Percentiles rank a stretch among this genome's conserved stretches.
Evolutionary conservation across 2,113 vertebrate genomes (phyloP).

Genomic region (Cranoglanis bouderius): DNA sequence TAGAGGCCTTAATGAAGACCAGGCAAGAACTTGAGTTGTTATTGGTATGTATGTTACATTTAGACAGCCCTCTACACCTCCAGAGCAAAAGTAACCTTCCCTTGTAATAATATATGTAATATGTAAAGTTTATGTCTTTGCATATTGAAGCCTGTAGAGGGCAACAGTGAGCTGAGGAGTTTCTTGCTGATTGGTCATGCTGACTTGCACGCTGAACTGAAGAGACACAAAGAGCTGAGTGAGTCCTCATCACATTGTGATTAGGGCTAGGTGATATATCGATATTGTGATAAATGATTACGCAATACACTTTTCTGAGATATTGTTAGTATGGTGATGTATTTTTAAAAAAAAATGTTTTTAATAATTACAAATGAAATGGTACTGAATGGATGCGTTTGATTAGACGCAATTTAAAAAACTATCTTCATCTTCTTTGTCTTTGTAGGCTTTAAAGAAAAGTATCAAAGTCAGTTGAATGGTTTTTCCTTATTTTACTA

Average conservation of each 20-base stretch:
- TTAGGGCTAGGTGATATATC: too few species aligned
- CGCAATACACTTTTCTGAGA: too few species aligned
- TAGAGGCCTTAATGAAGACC: constrained; percentile 69
- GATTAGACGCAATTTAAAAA: too few species aligned
- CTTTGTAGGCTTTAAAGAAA: too few species aligned
- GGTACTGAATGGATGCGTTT: too few species aligned
- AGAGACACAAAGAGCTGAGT: constrained; percentile 75
- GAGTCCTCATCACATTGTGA: constrained; percentile 59
- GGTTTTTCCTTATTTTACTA: too few species aligned
- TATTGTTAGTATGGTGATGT: too few species aligned
- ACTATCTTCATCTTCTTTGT: too few species aligned
- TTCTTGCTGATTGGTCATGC: constrained; percentile 51
- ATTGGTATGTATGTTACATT: constrained; percentile 61
- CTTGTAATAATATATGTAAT: neutral
- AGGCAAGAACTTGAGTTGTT: constrained; percentile 75
- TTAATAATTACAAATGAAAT: too few species aligned
- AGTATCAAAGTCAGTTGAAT: too few species aligned
- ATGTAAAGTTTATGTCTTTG: neutral
- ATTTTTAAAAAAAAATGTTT: too few species aligned
- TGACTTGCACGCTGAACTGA: constrained; percentile 70
- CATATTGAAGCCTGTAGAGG: constrained; percentile 80
- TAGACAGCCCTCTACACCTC: neutral
- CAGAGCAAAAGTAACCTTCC: neutral
- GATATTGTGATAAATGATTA: too few species aligned
- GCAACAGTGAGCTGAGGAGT: constrained; percentile 83